Evolutionary conservation across 2,888 invertebrate genomes (phyloP), one percentile per base, ranked within the genome.

Genomic region (Leptopterna dolabrata): DNA sequence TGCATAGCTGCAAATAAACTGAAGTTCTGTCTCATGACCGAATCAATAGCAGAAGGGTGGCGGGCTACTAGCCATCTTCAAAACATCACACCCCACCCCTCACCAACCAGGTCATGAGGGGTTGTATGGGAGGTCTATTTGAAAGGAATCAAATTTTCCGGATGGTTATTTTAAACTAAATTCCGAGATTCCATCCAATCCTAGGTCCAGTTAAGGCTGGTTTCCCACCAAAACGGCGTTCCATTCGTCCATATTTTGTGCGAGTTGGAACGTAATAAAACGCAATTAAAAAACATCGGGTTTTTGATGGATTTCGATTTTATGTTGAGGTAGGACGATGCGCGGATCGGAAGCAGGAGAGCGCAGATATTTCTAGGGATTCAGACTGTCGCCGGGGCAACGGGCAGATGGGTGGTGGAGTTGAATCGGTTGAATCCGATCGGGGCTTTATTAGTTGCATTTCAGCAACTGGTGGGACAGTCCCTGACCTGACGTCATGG

Each of bases 41-140:
- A 85, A 85, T 85, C 85, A 85, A 85, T 85, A 85, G 76, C 73
- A 47, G 85, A 85, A 45, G 71, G 63, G 45, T 63, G 27, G 55
- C 9, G 11, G n/a, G 30, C 71, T 85, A 85, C 85, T 85, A 85
- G 27, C 85, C 76, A 45, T 85, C 47, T 29, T 19, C 73, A 85
- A 83, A 85, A 85, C 85, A 76, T 85, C 45, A 41, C 14, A 11
- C 55, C 55, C 30, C 36, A 30, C 19, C 6, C 24, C 71, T 4
- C 24, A 4, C n/a, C 11, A 4, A 71, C 24, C 71, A 36, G 36
- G 36, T 36, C 36, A 36, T 36, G 36, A 36, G 36, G 36, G 36
- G 36, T 36, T 7, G 36, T 36, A 36, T 7, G 7, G 4, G 36
- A 36, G 4, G 36, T 36, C 2, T 7, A 36, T 36, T 36, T 7